phyloP scores from a whole-genome alignment of 2,113 vertebrate genomes.

The Delphinapterus leucas region DNA sequence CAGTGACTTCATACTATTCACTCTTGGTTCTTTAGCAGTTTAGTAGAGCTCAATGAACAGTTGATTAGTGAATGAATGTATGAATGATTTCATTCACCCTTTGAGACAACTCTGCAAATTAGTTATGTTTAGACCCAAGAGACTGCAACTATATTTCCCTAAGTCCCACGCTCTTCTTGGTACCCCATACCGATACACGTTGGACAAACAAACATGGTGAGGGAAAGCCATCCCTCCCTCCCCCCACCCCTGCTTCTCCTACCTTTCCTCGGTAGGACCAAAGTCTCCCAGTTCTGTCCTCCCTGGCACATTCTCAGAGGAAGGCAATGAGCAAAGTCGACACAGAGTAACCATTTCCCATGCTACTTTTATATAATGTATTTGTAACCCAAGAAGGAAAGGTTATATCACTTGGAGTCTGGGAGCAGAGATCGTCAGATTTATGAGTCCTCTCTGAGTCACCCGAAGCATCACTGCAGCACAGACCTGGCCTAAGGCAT shows the following conservation, averaged over 20 bases:
- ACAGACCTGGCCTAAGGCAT: not conserved
- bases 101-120: constrained; percentile 17
- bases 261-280: not conserved
- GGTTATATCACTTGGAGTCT: not conserved
- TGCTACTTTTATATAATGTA: not conserved
- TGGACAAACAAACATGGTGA: not conserved
- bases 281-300: not conserved
- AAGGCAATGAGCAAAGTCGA: not conserved
- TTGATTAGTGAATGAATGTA: not conserved
- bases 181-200: not conserved
- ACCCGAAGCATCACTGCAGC: constrained; percentile 34
- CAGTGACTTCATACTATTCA: not conserved
- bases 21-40: not conserved
- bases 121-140: not conserved
- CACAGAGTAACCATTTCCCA: not conserved
- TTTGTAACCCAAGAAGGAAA: not conserved
- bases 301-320: not conserved
- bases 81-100: not conserved
- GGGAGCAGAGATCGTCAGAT: not conserved
- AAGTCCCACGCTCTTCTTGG: not conserved
- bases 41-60: not conserved
- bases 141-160: not conserved
- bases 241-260: not conserved
- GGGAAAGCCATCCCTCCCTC: not conserved
- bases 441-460: constrained; percentile 2